These are phyloP conservation scores for Rotaria magnacalcarata DNA, from an alignment of 2,888 invertebrate genomes.

Conservation along the genomic window DNA sequence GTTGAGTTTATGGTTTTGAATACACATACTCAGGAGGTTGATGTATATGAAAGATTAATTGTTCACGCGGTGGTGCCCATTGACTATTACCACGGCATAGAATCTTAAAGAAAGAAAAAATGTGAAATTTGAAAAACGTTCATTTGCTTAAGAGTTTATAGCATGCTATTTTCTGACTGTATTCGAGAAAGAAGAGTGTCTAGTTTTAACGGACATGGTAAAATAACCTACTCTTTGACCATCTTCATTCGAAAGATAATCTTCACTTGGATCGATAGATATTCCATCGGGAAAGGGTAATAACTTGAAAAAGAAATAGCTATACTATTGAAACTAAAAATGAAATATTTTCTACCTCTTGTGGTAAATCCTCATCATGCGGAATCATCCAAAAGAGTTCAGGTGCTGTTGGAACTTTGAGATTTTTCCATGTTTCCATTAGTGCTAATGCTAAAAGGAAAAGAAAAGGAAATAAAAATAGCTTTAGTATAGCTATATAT, in stretches of 20 bases:
- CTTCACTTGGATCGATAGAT: constrained; percentile 68
- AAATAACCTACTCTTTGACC: constrained; percentile 47
- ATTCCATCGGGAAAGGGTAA: constrained; percentile 72
- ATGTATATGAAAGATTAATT: constrained; percentile 39
- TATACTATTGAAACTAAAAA: no score
- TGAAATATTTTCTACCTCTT: neutral
- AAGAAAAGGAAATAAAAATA: neutral
- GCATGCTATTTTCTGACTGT: no score
- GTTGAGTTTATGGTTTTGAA: no score
- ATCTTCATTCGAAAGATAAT: constrained; percentile 58
- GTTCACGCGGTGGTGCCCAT: constrained; percentile 46
- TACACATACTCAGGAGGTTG: neutral
- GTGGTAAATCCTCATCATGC: constrained; percentile 29
- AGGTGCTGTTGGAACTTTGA: constrained; percentile 12
- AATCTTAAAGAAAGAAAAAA: neutral
- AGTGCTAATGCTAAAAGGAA: neutral
- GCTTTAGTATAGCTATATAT: neutral
- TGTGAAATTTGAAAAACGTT: no score
- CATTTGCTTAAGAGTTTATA: no score
- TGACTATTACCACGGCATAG: constrained; percentile 36
- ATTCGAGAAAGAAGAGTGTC: neutral
- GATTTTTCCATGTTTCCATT: constrained; percentile 24
- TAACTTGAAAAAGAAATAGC: constrained; percentile 60
- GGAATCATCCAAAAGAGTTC: constrained; percentile 30
- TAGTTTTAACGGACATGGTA: neutral